Conservation (phyloP, 2,113 vertebrate genomes). For the Cardinalis cardinalis region DNA sequence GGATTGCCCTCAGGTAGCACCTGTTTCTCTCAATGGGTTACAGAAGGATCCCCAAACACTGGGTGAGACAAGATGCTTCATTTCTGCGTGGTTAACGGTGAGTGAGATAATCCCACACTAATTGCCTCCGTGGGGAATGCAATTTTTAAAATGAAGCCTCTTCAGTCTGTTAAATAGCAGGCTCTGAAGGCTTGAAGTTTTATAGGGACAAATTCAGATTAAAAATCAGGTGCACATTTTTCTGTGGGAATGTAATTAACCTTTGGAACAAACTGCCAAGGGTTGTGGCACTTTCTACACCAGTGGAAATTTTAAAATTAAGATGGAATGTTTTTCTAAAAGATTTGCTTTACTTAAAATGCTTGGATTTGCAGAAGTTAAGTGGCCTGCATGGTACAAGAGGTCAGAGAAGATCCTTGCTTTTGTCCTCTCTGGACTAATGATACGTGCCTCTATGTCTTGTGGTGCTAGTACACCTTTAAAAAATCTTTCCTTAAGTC, state of each 20-base stretch:
- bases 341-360: conserved; percentile 9
- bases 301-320: conserved; percentile 40
- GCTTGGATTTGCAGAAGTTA: neutral
- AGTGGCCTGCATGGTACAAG: neutral
- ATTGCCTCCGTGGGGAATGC: conserved; percentile 49
- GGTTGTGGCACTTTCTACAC: conserved; percentile 32
- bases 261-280: conserved; percentile 36
- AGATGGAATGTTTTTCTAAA: conserved; percentile 24
- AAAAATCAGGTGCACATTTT: conserved; percentile 33
- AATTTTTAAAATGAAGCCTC: conserved; percentile 30
- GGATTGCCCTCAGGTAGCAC: neutral
- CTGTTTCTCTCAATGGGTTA: neutral
- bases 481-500: neutral
- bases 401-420: neutral
- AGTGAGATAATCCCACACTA: conserved; percentile 46
- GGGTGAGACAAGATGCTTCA: conserved; percentile 11
- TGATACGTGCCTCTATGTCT: accelerated
- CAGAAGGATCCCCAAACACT: neutral
- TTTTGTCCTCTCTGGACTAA: neutral
- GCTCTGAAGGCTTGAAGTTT: conserved; percentile 15
- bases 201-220: conserved; percentile 23
- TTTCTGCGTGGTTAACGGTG: neutral
- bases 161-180: conserved; percentile 16
- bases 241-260: neutral
- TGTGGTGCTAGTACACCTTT: neutral